These are phyloP conservation scores for Brachyistius frenatus DNA, from an alignment of 2,113 vertebrate species.

Conservation along the genomic window DNA sequence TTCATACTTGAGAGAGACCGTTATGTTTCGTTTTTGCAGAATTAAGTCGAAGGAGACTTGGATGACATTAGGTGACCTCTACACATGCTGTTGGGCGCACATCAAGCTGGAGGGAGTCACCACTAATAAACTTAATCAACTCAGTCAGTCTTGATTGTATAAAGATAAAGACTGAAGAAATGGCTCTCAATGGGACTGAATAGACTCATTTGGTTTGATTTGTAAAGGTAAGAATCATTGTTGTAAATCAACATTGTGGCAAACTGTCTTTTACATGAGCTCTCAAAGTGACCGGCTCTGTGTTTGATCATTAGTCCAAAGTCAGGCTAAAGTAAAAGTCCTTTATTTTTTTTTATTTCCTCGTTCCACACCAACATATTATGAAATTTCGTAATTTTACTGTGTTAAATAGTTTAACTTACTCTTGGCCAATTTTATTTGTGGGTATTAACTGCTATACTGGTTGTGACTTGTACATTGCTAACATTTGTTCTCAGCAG, in stretches of 20 bases:
- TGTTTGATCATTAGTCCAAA: conserved; percentile 39
- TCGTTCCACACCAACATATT: background rate
- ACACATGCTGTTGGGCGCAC: background rate
- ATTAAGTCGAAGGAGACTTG: conserved; percentile 15
- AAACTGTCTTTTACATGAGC: conserved; percentile 21
- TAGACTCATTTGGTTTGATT: conserved; percentile 15
- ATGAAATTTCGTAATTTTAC: conserved; percentile 10
- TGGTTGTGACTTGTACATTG: conserved; percentile 3
- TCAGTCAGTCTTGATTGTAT: background rate
- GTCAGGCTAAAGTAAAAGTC: background rate
- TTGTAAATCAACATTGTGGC: background rate
- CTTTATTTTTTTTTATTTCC: background rate
- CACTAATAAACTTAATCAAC: background rate
- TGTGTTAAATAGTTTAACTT: conserved; percentile 31
- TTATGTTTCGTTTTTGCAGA: conserved; percentile 57
- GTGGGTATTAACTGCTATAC: conserved; percentile 18
- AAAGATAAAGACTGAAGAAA: background rate
- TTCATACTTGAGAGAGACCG: background rate
- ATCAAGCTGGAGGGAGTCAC: conserved; percentile 28
- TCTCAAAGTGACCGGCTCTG: background rate
- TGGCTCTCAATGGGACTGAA: conserved; percentile 1
- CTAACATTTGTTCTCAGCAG: conserved; percentile 16
- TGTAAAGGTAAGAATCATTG: background rate
- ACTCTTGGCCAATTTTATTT: background rate
- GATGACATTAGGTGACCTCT: conserved; percentile 5